Evolutionary conservation across 2,113 vertebrate genomes (phyloP).

Genomic region (Pelvicachromis taeniatus): DNA sequence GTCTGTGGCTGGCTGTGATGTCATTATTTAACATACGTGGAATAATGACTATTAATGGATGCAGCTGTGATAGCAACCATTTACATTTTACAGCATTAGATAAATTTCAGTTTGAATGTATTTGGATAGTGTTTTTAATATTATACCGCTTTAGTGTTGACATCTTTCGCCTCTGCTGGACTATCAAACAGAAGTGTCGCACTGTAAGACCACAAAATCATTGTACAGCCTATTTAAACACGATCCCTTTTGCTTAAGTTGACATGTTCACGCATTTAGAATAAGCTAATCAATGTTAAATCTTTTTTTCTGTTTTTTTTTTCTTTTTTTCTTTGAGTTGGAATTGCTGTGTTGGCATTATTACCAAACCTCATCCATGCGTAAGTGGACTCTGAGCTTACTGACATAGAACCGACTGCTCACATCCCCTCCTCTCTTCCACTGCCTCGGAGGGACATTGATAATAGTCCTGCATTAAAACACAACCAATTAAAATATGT

Average conservation of each 20-base stretch:
- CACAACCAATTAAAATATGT: constrained; percentile 71
- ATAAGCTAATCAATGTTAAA: constrained; percentile 32
- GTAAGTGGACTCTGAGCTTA: constrained; percentile 65
- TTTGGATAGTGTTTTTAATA: not conserved
- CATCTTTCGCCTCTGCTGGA: not conserved
- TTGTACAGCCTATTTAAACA: not conserved
- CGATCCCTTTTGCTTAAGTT: constrained; percentile 1
- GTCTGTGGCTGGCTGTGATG: not conserved
- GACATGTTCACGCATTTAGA: constrained; percentile 44
- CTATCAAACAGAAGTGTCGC: not conserved
- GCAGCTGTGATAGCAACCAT: not conserved
- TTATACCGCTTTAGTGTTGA: not conserved
- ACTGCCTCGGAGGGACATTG: constrained; percentile 68
- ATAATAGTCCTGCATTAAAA: constrained; percentile 72
- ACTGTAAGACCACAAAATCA: not conserved
- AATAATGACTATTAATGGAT: constrained; percentile 9
- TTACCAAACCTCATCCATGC: constrained; percentile 65
- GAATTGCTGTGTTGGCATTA: constrained; percentile 41
- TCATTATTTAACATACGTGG: not conserved
- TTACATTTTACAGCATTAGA: not conserved
- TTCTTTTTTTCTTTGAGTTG: not conserved
- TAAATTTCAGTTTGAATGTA: constrained; percentile 11
- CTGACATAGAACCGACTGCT: constrained; percentile 56
- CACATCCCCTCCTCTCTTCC: constrained; percentile 26
- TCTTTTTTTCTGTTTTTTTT: not conserved